Evolutionary conservation across 2,113 vertebrate species (phyloP).

Genomic region (Motacilla tschutschensis): DNA sequence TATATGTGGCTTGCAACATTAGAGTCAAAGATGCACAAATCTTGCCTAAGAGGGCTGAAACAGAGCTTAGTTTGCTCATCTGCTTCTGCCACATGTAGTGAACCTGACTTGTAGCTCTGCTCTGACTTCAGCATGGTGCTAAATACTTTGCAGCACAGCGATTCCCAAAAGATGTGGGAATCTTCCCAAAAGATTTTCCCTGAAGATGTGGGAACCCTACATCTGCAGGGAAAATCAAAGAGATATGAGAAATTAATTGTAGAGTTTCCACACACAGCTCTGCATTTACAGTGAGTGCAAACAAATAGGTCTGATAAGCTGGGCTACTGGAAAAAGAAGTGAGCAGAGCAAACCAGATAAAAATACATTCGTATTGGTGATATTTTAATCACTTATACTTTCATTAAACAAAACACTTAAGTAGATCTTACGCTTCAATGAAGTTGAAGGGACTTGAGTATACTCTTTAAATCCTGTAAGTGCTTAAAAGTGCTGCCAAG

Average conservation of each 20-base stretch:
- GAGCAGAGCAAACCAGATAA: not conserved
- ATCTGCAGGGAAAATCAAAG: constrained; percentile 22
- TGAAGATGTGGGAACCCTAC: not conserved
- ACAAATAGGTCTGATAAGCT: not conserved
- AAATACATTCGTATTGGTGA: not conserved
- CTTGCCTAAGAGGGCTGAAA: not conserved
- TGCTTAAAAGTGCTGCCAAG: constrained; percentile 1
- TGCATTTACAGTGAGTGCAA: constrained; percentile 5
- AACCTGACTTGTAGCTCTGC: not conserved
- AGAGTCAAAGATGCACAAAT: not conserved
- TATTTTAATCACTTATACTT: not conserved
- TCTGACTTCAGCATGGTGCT: not conserved
- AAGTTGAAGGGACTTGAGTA: constrained; percentile 21
- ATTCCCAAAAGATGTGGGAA: not conserved
- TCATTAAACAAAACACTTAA: constrained; percentile 25
- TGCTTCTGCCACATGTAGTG: not conserved
- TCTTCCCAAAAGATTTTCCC: too few species aligned
- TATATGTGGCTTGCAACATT: not conserved
- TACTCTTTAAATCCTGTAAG: constrained; percentile 23
- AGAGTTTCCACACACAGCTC: not conserved
- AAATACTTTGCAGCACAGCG: not conserved
- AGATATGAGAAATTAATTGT: not conserved
- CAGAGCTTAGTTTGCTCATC: not conserved
- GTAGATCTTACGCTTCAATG: not conserved
- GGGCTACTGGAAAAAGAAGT: not conserved